Percentiles rank a stretch among this genome's conserved stretches.
Conservation (phyloP, 1,140 invertebrate genomes). For the Meloidogyne floridensis region DNA sequence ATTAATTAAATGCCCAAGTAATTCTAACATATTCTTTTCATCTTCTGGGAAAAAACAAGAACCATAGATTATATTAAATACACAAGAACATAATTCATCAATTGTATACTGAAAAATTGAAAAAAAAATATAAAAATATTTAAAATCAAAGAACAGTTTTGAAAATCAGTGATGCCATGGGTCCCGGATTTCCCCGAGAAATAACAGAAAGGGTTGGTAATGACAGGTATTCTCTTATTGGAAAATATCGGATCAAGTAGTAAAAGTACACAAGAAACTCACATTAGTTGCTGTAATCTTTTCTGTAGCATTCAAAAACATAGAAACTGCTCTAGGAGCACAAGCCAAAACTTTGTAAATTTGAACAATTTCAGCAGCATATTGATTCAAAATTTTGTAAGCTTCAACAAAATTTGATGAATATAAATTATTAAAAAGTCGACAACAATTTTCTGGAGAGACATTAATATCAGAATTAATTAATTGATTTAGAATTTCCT, state of each 20-base stretch:
- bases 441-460: constrained; percentile 76
- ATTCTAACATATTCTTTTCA: constrained; percentile 76
- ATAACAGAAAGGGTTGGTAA: too few species aligned
- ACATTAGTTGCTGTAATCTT: neutral
- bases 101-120: constrained; percentile 26
- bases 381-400: constrained; percentile 80
- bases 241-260: too few species aligned
- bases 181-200: too few species aligned
- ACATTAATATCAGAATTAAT: constrained; percentile 77
- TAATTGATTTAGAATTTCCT: constrained; percentile 78
- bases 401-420: constrained; percentile 82
- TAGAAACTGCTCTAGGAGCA: constrained; percentile 56
- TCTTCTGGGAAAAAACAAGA: constrained; percentile 81
- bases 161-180: too few species aligned
- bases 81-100: constrained; percentile 74
- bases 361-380: constrained; percentile 48
- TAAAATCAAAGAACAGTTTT: neutral
- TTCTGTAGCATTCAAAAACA: constrained; percentile 53
- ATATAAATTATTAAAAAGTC: constrained; percentile 77
- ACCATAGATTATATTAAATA: constrained; percentile 82
- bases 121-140: neutral
- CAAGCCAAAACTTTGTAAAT: constrained; percentile 39
- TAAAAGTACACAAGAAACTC: neutral
- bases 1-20: constrained; percentile 80
- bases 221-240: too few species aligned